These are phyloP conservation scores for Drosophila multiciliata DNA, from an alignment of 2,888 invertebrate genomes.

Conservation along the genomic window DNA sequence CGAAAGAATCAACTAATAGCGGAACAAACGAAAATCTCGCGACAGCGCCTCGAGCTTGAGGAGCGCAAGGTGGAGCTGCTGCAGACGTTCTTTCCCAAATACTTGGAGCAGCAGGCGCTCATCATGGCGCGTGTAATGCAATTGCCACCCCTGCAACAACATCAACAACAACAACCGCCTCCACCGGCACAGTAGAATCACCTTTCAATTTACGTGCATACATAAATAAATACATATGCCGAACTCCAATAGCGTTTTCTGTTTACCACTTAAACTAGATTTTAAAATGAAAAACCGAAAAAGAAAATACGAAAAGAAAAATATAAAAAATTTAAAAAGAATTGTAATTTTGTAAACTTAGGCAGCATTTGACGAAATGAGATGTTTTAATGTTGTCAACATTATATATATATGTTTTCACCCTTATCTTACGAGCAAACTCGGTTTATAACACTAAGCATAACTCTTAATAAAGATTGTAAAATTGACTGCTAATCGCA, in stretches of 20 bases:
- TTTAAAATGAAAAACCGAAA: constrained; percentile 28
- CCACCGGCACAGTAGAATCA: constrained; percentile 28
- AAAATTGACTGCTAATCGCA: constrained; percentile 12
- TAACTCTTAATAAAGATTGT: constrained; percentile 51
- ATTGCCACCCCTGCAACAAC: constrained; percentile 40
- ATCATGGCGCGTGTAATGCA: constrained; percentile 67
- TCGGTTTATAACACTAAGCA: constrained; percentile 48
- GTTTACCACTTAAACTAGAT: constrained; percentile 47
- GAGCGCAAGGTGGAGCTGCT: constrained; percentile 77
- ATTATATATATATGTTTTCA: constrained; percentile 37
- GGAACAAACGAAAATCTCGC: constrained; percentile 78
- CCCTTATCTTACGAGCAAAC: constrained; percentile 24
- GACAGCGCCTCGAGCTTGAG: constrained; percentile 76
- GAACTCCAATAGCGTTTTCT: constrained; percentile 41
- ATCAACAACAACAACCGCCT: constrained; percentile 19
- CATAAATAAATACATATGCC: constrained; percentile 11
- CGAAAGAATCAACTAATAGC: constrained; percentile 76
- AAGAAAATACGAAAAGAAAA: constrained; percentile 14
- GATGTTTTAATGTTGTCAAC: constrained; percentile 11
- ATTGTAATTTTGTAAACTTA: constrained; percentile 22
- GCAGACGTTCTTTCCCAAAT: constrained; percentile 81
- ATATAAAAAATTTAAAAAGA: constrained; percentile 4
- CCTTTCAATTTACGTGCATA: not conserved
- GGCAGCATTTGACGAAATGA: constrained; percentile 20
- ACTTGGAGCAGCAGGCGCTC: constrained; percentile 74